A percentile compares a stretch with the other conserved stretches of the same genome.
phyloP scores from a whole-genome alignment of 2,888 invertebrate genomes.

The Agriopis marginaria region DNA sequence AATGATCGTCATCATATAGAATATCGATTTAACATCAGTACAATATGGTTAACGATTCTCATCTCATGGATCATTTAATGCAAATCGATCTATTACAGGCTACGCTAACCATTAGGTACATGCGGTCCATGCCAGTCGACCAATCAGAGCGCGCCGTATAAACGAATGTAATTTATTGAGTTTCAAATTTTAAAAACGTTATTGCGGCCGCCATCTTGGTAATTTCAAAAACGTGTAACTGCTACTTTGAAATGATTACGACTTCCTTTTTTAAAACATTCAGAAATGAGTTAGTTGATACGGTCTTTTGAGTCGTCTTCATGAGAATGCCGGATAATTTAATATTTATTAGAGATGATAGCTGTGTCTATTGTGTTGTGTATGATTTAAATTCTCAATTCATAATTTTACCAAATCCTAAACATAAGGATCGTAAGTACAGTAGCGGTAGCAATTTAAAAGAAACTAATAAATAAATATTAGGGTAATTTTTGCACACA shows the following conservation, averaged over 20 bases:
- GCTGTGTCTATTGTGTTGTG: slow-evolving; percentile 50
- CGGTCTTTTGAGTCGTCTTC: slow-evolving; percentile 56
- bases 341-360: slow-evolving; percentile 64
- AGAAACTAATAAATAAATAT: slow-evolving; percentile 26
- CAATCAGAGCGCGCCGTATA: slow-evolving; percentile 72
- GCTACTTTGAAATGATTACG: slow-evolving; percentile 66
- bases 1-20: slow-evolving; percentile 57
- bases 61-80: slow-evolving; percentile 82
- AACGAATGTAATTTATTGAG: slow-evolving; percentile 77
- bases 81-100: slow-evolving; percentile 81
- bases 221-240: slow-evolving; percentile 71
- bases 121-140: slow-evolving; percentile 45
- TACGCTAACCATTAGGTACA: slow-evolving; percentile 68
- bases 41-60: slow-evolving; percentile 75
- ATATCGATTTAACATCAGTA: slow-evolving; percentile 65
- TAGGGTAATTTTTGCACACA: too few relatives aligned
- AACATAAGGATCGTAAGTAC: background rate
- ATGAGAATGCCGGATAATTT: slow-evolving; percentile 60
- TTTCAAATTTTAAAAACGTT: slow-evolving; percentile 77
- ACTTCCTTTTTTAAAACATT: slow-evolving; percentile 61
- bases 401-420: slow-evolving; percentile 27
- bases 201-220: slow-evolving; percentile 74
- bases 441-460: background rate
- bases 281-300: slow-evolving; percentile 45
- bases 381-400: background rate